Evolutionary conservation across 2,797 vertebrate species (phyloP).

Genomic region (Sus cebifrons): DNA sequence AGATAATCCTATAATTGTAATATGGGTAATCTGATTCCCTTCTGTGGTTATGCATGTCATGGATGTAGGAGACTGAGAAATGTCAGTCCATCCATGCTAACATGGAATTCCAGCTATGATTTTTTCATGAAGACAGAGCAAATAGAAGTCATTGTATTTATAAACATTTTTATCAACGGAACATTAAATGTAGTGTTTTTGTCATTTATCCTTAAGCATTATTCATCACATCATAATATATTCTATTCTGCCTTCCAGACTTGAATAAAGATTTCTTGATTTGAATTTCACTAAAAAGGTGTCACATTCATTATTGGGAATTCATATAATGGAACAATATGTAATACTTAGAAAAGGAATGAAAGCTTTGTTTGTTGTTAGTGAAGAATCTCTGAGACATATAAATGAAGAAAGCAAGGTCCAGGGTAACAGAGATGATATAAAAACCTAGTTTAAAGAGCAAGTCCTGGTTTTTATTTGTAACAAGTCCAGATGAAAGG

Average conservation of each 20-base stretch:
- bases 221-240: neutral
- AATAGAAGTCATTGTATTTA: neutral
- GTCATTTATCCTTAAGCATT: neutral
- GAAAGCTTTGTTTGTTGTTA: neutral
- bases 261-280: conserved; percentile 29
- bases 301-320: neutral
- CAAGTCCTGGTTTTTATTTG: neutral
- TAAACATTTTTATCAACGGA: neutral
- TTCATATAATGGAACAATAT: neutral
- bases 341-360: neutral
- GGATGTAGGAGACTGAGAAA: neutral
- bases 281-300: conserved; percentile 44
- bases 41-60: neutral
- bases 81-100: neutral
- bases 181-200: neutral
- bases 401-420: neutral
- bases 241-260: neutral
- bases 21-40: neutral
- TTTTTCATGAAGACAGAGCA: neutral
- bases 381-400: neutral
- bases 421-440: neutral
- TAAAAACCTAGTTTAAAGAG: neutral
- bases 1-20: neutral
- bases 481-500: neutral
- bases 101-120: neutral